A percentile compares a stretch with the other conserved stretches of the same genome.
phyloP scores from a whole-genome alignment of 2,797 vertebrate genomes.

The Pachyuromys duprasi region DNA sequence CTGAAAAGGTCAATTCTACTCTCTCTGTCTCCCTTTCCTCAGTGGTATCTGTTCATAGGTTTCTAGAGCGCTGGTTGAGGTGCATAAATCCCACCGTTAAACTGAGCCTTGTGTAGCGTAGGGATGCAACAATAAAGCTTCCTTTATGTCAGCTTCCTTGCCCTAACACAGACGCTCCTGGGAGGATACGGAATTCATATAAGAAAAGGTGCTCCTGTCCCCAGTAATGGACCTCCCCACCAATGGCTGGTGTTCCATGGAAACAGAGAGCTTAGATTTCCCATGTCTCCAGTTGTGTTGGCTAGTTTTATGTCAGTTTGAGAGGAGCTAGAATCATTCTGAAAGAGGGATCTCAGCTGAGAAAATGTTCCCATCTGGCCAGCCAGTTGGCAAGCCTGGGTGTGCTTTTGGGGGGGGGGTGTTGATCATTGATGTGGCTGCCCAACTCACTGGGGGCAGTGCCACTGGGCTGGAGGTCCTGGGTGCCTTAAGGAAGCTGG shows the following conservation, averaged over 20 bases:
- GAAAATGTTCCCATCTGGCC: neutral
- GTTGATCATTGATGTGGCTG: neutral
- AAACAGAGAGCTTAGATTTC: neutral
- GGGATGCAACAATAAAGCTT: no score
- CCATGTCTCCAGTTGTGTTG: neutral
- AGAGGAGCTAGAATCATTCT: neutral
- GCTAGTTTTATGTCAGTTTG: neutral
- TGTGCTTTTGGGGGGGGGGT: neutral
- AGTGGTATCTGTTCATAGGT: neutral
- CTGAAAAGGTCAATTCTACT: neutral
- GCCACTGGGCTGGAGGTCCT: neutral
- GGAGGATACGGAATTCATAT: no score
- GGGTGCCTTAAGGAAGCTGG: neutral
- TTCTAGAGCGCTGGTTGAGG: neutral
- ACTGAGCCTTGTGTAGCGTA: no score
- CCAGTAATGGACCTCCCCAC: neutral
- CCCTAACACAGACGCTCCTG: no score
- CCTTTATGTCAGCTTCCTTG: no score
- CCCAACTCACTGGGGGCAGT: neutral
- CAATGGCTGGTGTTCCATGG: neutral
- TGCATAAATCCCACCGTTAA: no score
- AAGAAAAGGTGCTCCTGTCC: no score
- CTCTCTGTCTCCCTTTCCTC: neutral
- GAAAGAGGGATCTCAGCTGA: neutral
- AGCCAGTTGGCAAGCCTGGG: neutral